phyloP scores from a whole-genome alignment of 1,140 invertebrate genomes.

The Magallana ariakensis region DNA sequence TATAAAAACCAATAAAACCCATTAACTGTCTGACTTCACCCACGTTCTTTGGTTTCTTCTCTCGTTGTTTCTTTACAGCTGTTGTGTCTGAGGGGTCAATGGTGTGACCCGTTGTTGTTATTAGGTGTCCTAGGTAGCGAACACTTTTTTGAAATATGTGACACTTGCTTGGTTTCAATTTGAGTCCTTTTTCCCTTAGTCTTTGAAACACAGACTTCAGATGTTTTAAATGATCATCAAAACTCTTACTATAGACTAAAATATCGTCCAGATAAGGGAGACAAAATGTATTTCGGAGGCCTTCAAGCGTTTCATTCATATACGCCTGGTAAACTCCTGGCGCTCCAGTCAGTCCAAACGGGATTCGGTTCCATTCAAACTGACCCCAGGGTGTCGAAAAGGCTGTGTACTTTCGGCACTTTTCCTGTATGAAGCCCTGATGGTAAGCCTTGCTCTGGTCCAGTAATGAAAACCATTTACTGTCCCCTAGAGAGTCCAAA shows the following conservation, averaged over 20 bases:
- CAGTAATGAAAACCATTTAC: slow-evolving; percentile 51
- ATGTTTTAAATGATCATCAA: slow-evolving; percentile 56
- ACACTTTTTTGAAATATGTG: slow-evolving; percentile 51
- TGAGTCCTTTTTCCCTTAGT: slow-evolving; percentile 69
- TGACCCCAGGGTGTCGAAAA: slow-evolving; percentile 51
- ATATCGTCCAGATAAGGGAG: slow-evolving; percentile 52
- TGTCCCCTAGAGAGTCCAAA: slow-evolving; percentile 14
- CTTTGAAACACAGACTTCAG: slow-evolving; percentile 73
- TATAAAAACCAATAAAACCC: slow-evolving; percentile 79
- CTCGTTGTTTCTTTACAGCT: slow-evolving; percentile 75
- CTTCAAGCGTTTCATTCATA: slow-evolving; percentile 51
- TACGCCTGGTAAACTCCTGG: slow-evolving; percentile 55
- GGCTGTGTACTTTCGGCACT: neutral
- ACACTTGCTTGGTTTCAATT: slow-evolving; percentile 61
- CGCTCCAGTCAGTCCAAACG: slow-evolving; percentile 60
- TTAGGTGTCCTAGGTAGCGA: slow-evolving; percentile 58
- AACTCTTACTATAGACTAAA: too few species aligned
- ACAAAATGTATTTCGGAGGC: slow-evolving; percentile 36
- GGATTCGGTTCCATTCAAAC: slow-evolving; percentile 54
- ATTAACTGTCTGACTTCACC: slow-evolving; percentile 79
- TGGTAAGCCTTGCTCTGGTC: slow-evolving; percentile 63
- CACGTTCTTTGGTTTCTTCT: slow-evolving; percentile 65
- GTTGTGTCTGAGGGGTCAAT: slow-evolving; percentile 77
- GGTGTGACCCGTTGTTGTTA: slow-evolving; percentile 61
- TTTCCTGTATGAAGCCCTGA: slow-evolving; percentile 50